Evolutionary conservation across 2,888 invertebrate species (phyloP), one percentile per base, ranked within the genome.

Genomic region (Entomobrya multifasciata): DNA sequence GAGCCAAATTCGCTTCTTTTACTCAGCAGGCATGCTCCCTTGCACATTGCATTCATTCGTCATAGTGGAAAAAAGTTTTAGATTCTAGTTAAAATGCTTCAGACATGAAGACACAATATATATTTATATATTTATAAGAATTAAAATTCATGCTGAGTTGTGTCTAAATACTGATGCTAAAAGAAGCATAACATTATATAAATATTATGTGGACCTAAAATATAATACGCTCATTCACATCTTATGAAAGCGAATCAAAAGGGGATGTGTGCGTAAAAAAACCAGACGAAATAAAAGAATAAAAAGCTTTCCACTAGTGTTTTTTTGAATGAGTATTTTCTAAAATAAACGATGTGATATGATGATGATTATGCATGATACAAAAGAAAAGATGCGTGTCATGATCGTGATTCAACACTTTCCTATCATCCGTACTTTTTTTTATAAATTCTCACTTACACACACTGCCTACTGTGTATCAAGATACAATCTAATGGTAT

Each of bases 331-430:
- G 80, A 76, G 70, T 44, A 44, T 84, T 67, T 52, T 78, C 25
- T 27, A 67, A 70, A 65, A 36, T 8, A 8, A 36, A 55, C 49
- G 55, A 52, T 4, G 20, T 76, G 81, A 81, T 44, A 17, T 70
- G 67, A 76, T 22, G 36, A 70, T 62, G 62, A 74, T 62, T 72
- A 65, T 80, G 86, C 76, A 76, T 80, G 79, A 86, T 86, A 81
- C n/a, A 80, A 76, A 67, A 55, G 52, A 86, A 86, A 81, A 86
- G 79, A 74, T 86, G 84, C 84, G 84, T 84, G 78, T 84, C 84
- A 84, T 84, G 62, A 77, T 84, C 84, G 44, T 84, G 84, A 84
- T 84, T 84, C 84, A 84, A 84, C 84, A 84, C 84, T 84, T 84
- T 65, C 0, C 25, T 49, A 67, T 80, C 82, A 49, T 74, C 82